A percentile compares a stretch with the other conserved stretches of the same genome.
Conservation (phyloP, 2,888 invertebrate species). For the Venusia cambrica region DNA sequence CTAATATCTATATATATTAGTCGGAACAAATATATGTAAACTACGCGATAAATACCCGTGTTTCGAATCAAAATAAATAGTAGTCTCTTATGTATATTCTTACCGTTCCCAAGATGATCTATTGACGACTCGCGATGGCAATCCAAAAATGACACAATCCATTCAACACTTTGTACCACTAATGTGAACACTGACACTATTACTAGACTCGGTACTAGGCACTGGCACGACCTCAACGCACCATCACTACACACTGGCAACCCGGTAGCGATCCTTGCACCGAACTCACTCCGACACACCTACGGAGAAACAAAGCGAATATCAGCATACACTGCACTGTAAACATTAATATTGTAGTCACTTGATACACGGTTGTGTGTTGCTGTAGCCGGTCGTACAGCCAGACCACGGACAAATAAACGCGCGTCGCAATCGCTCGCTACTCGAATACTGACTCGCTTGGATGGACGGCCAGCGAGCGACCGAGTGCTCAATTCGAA, state of each 20-base stretch:
- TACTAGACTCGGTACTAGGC: slow-evolving; percentile 58
- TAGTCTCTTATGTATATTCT: no score
- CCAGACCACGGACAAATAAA: slow-evolving; percentile 31
- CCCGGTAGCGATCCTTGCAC: slow-evolving; percentile 50
- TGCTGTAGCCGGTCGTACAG: slow-evolving; percentile 23
- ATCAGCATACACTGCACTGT: slow-evolving; percentile 58
- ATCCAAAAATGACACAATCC: slow-evolving; percentile 77
- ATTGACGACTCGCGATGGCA: slow-evolving; percentile 73
- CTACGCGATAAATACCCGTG: no score
- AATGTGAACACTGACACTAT: slow-evolving; percentile 72
- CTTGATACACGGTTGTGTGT: slow-evolving; percentile 35
- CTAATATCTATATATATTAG: no score
- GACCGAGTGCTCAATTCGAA: slow-evolving; percentile 47
- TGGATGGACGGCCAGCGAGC: slow-evolving; percentile 25
- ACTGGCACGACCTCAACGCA: slow-evolving; percentile 67
- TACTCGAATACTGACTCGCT: slow-evolving; percentile 57
- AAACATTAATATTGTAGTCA: slow-evolving; percentile 52
- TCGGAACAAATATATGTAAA: no score
- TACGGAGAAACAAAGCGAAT: slow-evolving; percentile 63
- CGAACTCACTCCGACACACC: slow-evolving; percentile 49
- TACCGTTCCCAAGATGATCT: slow-evolving; percentile 76
- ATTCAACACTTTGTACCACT: slow-evolving; percentile 72
- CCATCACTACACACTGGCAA: slow-evolving; percentile 76
- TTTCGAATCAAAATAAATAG: no score
- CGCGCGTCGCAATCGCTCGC: slow-evolving; percentile 45